Conservation (phyloP, 2,113 vertebrate genomes). For the Abramis brama region DNA sequence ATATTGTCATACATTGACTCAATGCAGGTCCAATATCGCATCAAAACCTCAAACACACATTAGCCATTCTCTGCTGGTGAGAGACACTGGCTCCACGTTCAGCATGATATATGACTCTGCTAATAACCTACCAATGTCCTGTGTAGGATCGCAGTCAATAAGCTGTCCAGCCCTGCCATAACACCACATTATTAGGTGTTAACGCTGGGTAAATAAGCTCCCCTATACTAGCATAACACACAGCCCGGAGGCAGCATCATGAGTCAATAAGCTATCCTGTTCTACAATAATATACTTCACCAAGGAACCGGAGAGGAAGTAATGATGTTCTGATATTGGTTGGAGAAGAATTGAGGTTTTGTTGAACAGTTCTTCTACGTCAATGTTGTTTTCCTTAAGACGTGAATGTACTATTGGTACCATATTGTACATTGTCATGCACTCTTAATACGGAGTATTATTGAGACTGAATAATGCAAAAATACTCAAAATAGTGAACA, state of each 20-base stretch:
- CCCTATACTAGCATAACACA: constrained; percentile 47
- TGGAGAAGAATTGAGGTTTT: not conserved
- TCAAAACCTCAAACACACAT: not conserved
- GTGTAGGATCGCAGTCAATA: constrained; percentile 40
- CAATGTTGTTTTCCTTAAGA: not conserved
- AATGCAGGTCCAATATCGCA: not conserved
- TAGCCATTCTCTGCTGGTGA: constrained; percentile 4
- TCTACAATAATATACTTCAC: constrained; percentile 41
- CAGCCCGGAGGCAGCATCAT: not conserved
- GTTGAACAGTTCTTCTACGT: not conserved
- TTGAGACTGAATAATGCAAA: not conserved
- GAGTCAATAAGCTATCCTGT: constrained; percentile 41
- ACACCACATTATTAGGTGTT: constrained; percentile 46
- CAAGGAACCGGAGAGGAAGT: not conserved
- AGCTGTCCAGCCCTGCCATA: constrained; percentile 32
- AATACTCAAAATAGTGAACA: not conserved
- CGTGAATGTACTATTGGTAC: not conserved
- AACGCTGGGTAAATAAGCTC: constrained; percentile 40
- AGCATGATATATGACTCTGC: constrained; percentile 29
- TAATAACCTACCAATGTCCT: constrained; percentile 26
- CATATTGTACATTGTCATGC: not conserved
- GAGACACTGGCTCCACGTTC: not conserved
- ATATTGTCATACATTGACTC: not conserved
- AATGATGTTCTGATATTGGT: not conserved
- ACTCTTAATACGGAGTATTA: not conserved